Evolutionary conservation across 1,140 invertebrate species (phyloP), one percentile per base, ranked within the genome.

Genomic region (Drosophila pseudoobscura): DNA sequence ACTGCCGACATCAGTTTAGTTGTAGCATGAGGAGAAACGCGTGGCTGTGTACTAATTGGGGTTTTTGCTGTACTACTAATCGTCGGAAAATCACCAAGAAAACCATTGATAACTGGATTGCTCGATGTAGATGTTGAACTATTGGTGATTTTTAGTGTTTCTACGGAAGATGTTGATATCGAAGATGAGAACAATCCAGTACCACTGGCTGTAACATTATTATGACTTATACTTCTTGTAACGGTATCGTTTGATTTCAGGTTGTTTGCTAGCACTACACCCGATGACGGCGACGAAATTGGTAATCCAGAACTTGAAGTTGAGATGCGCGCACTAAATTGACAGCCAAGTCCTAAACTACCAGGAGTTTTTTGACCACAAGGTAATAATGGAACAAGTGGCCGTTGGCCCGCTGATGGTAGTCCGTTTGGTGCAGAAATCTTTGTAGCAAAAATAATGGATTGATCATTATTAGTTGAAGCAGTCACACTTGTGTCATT

Each of bases 31-130:
- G 83, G 78, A n/a, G 78, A 75, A 13, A 68, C 59, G 15, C 70
- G 56, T 8, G 78, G 57, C 20, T 79, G 56, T 17, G 45, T 9
- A 50, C 57, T 68, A 15, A 71, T 73, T 11, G 46, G 52, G 26
- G 57, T 57, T 9, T 56, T 46, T 46, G 83, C 45, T 6, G 50
- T 8, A 26, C 44, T 52, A 20, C 43, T 71, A 0, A 63, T 56
- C 1, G 82, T 43, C 20, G 82, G 49, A 54, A 70, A 88, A 24
- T 54, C 75, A 54, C 63, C 29, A 13, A 79, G 45, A n/a, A 78
- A 80, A 35, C 85, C 85, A 68, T 90, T 89, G 3, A 71, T 56
- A 44, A 76, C 54, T 26, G 57, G 15, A 62, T 56, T 61, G 15
- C 47, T 49, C 9, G 58, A 41, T 29, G 58, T 50, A 7, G 60